phyloP scores from a whole-genome alignment of 2,797 vertebrate genomes.

The Pseudochirops corinnae region DNA sequence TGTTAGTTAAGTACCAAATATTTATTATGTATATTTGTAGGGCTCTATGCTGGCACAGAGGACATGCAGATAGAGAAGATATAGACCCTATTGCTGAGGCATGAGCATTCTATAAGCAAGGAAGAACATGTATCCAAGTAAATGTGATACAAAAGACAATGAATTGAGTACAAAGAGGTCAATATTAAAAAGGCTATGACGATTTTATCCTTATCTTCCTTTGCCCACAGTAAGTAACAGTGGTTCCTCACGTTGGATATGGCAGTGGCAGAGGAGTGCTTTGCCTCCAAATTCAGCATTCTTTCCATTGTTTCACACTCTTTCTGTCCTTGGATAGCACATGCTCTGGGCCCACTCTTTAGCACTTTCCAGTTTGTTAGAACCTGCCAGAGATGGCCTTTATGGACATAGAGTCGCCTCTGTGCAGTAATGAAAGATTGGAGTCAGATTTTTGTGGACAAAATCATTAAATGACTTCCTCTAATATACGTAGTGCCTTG shows the following conservation, averaged over 20 bases:
- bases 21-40: background rate
- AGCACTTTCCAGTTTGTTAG: background rate
- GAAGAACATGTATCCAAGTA: background rate
- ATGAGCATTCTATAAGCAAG: background rate
- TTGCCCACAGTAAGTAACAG: background rate
- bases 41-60: background rate
- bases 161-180: background rate
- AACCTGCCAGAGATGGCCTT: background rate
- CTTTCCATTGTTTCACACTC: background rate
- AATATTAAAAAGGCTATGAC: background rate
- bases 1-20: background rate
- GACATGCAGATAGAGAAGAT: background rate
- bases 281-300: background rate
- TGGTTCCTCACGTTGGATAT: background rate
- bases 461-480: background rate
- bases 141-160: background rate
- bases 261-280: background rate
- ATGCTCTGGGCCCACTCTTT: background rate
- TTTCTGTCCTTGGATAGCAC: background rate
- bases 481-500: background rate
- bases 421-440: background rate
- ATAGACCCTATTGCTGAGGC: background rate
- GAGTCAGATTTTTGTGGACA: background rate
- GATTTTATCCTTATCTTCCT: background rate
- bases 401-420: background rate